Conservation (phyloP, 2,797 vertebrate genomes). For the Spinus olivaceus region DNA sequence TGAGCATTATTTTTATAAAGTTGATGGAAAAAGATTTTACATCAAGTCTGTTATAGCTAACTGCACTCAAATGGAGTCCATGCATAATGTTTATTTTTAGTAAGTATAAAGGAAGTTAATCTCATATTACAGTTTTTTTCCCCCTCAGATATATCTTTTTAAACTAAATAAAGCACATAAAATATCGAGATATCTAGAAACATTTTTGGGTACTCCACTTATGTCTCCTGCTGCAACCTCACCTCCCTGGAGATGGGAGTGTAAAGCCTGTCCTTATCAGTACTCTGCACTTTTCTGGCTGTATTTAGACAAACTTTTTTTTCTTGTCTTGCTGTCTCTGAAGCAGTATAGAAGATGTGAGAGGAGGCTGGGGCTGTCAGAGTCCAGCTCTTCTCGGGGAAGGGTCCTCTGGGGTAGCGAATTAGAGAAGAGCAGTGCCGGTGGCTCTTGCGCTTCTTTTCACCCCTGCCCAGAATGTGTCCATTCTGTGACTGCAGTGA, state of each 20-base stretch:
- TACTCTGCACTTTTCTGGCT: neutral
- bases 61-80: neutral
- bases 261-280: neutral
- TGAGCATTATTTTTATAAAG: neutral
- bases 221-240: rapidly evolving
- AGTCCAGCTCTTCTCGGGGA: neutral
- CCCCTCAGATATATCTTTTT: neutral
- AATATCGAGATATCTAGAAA: neutral
- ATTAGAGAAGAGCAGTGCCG: neutral
- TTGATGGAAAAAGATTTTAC: neutral
- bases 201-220: neutral
- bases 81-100: neutral
- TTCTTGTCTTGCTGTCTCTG: neutral
- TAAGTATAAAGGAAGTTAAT: neutral
- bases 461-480: neutral
- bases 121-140: rapidly evolving
- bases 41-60: neutral
- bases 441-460: neutral
- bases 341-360: neutral
- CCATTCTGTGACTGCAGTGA: rapidly evolving
- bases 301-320: neutral
- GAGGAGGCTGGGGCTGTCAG: neutral
- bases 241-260: neutral
- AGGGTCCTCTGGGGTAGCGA: neutral
- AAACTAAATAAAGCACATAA: neutral